Evolutionary conservation across 2,888 invertebrate species (phyloP), one percentile per base, ranked within the genome.

Genomic region (Drosophila neutralis): DNA sequence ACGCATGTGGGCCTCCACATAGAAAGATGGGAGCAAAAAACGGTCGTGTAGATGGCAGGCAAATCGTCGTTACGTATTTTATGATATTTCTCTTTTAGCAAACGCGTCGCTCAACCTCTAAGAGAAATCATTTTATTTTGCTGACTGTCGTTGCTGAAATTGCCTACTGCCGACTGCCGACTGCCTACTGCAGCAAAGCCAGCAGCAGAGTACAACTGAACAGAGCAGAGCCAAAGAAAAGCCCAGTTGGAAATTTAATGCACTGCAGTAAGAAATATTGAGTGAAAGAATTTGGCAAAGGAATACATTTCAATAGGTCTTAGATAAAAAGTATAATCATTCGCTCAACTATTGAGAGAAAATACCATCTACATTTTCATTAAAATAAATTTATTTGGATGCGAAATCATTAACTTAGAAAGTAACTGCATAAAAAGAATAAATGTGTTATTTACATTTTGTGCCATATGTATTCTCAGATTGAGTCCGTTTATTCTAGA

Each of bases 21-120:
- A 54, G 51, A 63, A 27, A 52, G 38, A 45, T 66, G 45, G 35
- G 35, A 36, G 54, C 29, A 51, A 70, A 67, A 73, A 65, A 49
- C 33, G 45, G 11, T 35, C 57, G n/a, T 77, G 74, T 68, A 69
- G 66, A 61, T 74, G 74, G 78, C 88, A 90, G 81, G 67, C 88
- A 83, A 85, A 86, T 83, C 81, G 78, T 76, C 83, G 90, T 88
- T 85, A 80, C 81, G 89, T 83, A 83, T 86, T 90, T 86, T 86
- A 86, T 86, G 85, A 78, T 88, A 74, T 87, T 83, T 74, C 56
- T 73, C 54, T 62, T 52, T 61, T 53, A 24, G 52, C 59, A 49
- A 67, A 52, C 77, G 78, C 76, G 54, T 10, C 29, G 36, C 78
- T 31, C 69, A 52, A 42, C 66, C 60, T 60, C 53, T 57, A 15